phyloP scores from a whole-genome alignment of 2,888 invertebrate genomes.

The Scaeva pyrastri region DNA sequence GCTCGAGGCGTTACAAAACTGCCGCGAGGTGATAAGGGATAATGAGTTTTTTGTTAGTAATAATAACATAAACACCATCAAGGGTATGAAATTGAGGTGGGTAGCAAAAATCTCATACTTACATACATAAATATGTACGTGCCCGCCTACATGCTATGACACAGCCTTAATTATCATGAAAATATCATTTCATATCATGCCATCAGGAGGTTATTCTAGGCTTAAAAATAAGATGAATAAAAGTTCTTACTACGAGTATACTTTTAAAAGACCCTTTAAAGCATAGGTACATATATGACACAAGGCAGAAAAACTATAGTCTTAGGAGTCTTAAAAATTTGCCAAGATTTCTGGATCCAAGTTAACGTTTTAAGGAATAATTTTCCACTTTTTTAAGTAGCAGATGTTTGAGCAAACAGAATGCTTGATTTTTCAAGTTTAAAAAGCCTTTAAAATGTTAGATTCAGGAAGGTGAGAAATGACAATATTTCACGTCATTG shows the following conservation, averaged over 20 bases:
- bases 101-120: background rate
- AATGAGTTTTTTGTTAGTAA: conserved; percentile 55
- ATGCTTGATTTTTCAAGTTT: too few species aligned
- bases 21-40: conserved; percentile 53
- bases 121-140: background rate
- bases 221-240: background rate
- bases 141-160: background rate
- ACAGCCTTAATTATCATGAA: conserved; percentile 15
- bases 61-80: conserved; percentile 28
- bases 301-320: too few species aligned
- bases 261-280: too few species aligned
- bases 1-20: conserved; percentile 44
- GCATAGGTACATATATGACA: background rate
- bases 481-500: too few species aligned
- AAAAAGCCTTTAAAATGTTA: too few species aligned
- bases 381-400: too few species aligned
- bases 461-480: too few species aligned
- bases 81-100: conserved; percentile 23
- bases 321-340: too few species aligned
- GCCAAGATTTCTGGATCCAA: too few species aligned
- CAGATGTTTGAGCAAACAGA: too few species aligned
- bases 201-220: background rate
- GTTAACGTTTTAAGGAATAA: too few species aligned
- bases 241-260: background rate
- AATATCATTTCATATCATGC: background rate